Percentiles rank a stretch among this genome's conserved stretches.
These are phyloP conservation scores for Syndactyla subalaris DNA, from an alignment of 2,797 vertebrate species.

Conservation along the genomic window DNA sequence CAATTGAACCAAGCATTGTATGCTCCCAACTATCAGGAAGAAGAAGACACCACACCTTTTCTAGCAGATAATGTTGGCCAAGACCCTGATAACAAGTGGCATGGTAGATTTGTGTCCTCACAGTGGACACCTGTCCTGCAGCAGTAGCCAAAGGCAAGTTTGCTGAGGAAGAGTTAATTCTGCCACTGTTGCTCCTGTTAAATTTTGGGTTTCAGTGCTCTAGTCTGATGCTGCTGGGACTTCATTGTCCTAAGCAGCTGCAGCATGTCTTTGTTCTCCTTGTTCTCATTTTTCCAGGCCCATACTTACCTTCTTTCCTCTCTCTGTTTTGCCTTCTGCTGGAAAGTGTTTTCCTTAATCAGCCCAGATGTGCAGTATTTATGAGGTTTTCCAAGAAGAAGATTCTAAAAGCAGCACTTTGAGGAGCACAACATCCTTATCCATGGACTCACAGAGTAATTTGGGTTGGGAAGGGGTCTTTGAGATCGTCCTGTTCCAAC, in stretches of 20 bases:
- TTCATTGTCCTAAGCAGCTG: not conserved
- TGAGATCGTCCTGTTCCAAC: not conserved
- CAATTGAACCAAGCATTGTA: not conserved
- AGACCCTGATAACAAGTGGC: not conserved
- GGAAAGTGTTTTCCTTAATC: not conserved
- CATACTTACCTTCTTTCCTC: not conserved
- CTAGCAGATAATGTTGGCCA: not conserved
- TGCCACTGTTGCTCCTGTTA: not conserved
- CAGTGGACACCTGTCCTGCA: not conserved
- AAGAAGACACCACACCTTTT: not conserved
- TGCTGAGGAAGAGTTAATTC: not conserved
- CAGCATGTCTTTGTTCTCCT: not conserved
- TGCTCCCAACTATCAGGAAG: not conserved
- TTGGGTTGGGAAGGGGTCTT: not conserved
- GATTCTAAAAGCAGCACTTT: not conserved
- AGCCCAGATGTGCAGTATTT: not conserved
- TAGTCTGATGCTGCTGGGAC: not conserved
- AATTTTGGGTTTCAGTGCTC: not conserved
- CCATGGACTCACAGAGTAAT: not conserved
- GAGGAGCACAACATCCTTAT: not conserved
- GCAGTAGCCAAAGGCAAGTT: not conserved
- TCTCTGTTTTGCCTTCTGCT: not conserved
- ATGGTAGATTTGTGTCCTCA: fast-evolving
- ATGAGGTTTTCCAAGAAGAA: not conserved
- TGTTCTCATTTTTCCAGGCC: not conserved